A percentile compares a stretch with the other conserved stretches of the same genome.
Conservation (phyloP, 1,140 invertebrate species). For the Choristoneura fumiferana region DNA sequence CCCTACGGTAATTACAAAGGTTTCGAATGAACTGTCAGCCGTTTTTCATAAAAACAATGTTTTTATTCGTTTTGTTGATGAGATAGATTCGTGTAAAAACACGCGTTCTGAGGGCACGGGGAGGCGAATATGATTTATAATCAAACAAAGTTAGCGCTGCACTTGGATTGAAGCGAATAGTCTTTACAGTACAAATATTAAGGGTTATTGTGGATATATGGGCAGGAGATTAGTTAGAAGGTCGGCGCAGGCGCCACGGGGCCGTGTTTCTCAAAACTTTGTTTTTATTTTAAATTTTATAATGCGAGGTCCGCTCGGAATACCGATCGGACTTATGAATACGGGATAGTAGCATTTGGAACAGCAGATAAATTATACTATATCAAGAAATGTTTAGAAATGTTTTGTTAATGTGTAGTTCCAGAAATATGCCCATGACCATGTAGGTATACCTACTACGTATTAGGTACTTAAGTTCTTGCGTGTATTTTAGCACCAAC, state of each 20-base stretch:
- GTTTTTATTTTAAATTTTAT: slow-evolving; percentile 69
- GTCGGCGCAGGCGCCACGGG: slow-evolving; percentile 58
- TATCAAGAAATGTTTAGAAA: too few species aligned
- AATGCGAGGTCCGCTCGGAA: slow-evolving; percentile 59
- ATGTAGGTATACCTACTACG: too few species aligned
- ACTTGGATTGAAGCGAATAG: background rate
- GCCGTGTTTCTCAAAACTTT: slow-evolving; percentile 56
- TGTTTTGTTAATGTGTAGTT: too few species aligned
- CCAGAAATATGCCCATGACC: too few species aligned
- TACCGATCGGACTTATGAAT: slow-evolving; percentile 50
- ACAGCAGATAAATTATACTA: slow-evolving; percentile 1
- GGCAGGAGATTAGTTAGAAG: slow-evolving; percentile 21
- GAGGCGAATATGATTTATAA: slow-evolving; percentile 67
- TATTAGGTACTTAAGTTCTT: too few species aligned
- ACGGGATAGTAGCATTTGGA: slow-evolving; percentile 21
- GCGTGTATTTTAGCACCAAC: too few species aligned
- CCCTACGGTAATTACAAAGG: slow-evolving; percentile 23
- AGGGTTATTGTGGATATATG: background rate
- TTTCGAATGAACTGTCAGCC: slow-evolving; percentile 28
- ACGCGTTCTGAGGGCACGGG: slow-evolving; percentile 47
- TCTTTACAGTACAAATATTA: slow-evolving; percentile 18
- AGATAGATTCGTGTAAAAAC: slow-evolving; percentile 59
- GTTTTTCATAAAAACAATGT: slow-evolving; percentile 35
- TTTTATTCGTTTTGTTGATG: slow-evolving; percentile 49
- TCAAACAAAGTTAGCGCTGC: slow-evolving; percentile 21